These are phyloP conservation scores for Zoanthus sociatus DNA, from an alignment of 92 coral and sea anemone species.

Conservation along the genomic window DNA sequence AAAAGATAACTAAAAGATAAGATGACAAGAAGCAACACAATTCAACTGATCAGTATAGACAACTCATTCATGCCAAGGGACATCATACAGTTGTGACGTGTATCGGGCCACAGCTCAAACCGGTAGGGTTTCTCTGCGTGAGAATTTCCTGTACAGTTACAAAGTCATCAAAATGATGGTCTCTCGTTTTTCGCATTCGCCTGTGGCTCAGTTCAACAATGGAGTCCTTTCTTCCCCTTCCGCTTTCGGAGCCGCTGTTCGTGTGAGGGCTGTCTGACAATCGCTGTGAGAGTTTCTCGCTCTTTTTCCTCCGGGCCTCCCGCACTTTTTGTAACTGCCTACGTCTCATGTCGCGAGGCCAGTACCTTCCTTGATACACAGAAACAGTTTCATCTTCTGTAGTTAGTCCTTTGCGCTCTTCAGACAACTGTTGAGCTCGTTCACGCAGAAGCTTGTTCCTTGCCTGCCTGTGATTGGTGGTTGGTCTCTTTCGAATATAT, in stretches of 20 bases:
- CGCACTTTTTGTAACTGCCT: conserved; percentile 90
- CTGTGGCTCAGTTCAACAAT: conserved; percentile 92
- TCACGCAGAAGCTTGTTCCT: conserved; percentile 93
- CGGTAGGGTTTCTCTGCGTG: conserved; percentile 88
- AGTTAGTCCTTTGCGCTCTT: conserved; percentile 95
- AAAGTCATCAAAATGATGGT: conserved; percentile 90
- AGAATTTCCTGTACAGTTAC: conserved; percentile 94
- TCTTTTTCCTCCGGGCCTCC: conserved; percentile 84
- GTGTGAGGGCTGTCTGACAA: conserved; percentile 85
- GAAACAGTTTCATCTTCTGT: conserved; percentile 98
- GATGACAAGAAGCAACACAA: no score
- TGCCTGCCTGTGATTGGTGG: conserved; percentile 80
- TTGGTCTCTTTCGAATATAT: conserved; percentile 83
- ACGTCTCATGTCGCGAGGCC: conserved; percentile 93
- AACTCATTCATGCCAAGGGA: neutral
- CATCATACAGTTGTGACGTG: conserved; percentile 88
- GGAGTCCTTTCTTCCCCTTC: conserved; percentile 81
- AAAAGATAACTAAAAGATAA: no score
- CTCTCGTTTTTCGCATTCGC: conserved; percentile 80
- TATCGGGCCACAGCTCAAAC: conserved; percentile 87
- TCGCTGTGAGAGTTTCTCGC: conserved; percentile 71
- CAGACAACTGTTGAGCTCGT: conserved; percentile 95
- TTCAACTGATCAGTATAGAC: no score
- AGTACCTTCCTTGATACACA: conserved; percentile 94
- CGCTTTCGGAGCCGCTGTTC: conserved; percentile 89